Conservation (phyloP, 2,888 invertebrate species). For the Quadroppia sp. region DNA sequence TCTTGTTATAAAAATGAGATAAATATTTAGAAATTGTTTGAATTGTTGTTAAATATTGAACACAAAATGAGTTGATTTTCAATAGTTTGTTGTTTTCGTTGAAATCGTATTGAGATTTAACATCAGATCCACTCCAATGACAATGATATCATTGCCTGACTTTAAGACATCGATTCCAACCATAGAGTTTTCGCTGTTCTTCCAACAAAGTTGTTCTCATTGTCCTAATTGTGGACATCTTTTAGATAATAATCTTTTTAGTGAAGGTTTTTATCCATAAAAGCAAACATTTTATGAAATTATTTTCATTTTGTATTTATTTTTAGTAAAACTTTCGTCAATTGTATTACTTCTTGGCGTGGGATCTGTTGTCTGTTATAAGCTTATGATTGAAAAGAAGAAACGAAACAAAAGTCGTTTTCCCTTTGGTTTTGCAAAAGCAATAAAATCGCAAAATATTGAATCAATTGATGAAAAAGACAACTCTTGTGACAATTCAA, state of each 20-base stretch:
- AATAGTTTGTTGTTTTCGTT: too few relatives aligned
- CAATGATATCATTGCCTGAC: too few relatives aligned
- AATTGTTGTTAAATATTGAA: too few relatives aligned
- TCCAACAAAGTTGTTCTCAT: slow-evolving; percentile 1
- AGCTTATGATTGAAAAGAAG: slow-evolving; percentile 47
- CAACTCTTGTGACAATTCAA: neutral
- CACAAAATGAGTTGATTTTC: too few relatives aligned
- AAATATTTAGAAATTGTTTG: too few relatives aligned
- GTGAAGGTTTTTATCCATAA: slow-evolving; percentile 36
- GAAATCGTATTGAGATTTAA: too few relatives aligned
- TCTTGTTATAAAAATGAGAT: too few relatives aligned
- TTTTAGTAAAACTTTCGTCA: slow-evolving; percentile 54
- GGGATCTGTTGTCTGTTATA: slow-evolving; percentile 54
- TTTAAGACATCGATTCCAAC: slow-evolving; percentile 33
- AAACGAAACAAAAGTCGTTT: neutral
- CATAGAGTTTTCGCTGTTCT: slow-evolving; percentile 38
- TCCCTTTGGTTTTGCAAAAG: slow-evolving; percentile 1
- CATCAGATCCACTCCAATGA: too few relatives aligned
- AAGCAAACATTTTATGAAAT: too few relatives aligned
- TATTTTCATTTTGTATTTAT: neutral
- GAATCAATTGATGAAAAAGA: neutral
- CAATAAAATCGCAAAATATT: too few relatives aligned
- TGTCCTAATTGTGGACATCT: slow-evolving; percentile 38
- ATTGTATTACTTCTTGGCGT: slow-evolving; percentile 55
- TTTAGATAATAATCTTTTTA: neutral